These are phyloP conservation scores for Aphidoletes aphidimyza DNA, from an alignment of 2,888 invertebrate genomes.

Conservation along the genomic window DNA sequence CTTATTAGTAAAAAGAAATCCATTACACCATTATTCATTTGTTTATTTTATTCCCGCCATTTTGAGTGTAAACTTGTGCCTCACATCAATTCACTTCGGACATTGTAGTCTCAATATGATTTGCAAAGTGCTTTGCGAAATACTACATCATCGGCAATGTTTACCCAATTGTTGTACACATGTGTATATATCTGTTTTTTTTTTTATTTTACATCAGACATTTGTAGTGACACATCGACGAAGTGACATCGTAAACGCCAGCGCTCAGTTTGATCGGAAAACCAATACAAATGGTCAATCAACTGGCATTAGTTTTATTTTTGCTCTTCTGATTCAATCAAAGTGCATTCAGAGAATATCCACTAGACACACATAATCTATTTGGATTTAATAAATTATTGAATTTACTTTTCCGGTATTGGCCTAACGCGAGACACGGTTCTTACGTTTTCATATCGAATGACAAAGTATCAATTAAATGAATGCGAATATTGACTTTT, in stretches of 20 bases:
- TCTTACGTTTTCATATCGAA: no score
- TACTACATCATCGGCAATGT: not conserved
- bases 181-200: not conserved
- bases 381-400: not conserved
- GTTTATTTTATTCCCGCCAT: no score
- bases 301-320: not conserved
- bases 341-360: not conserved
- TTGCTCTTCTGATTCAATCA: no score
- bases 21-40: no score
- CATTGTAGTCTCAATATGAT: not conserved
- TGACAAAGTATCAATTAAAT: no score
- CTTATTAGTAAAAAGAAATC: no score
- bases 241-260: not conserved
- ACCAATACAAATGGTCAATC: not conserved
- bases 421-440: not conserved
- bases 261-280: not conserved
- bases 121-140: conserved; percentile 1
- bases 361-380: not conserved
- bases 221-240: not conserved
- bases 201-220: not conserved
- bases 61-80: no score
- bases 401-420: conserved; percentile 20
- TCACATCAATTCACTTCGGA: no score
- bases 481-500: no score
- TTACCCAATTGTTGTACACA: not conserved